phyloP scores from a whole-genome alignment of 53 echinoderm and acorn worm species.

The Glandiceps talaboti region DNA sequence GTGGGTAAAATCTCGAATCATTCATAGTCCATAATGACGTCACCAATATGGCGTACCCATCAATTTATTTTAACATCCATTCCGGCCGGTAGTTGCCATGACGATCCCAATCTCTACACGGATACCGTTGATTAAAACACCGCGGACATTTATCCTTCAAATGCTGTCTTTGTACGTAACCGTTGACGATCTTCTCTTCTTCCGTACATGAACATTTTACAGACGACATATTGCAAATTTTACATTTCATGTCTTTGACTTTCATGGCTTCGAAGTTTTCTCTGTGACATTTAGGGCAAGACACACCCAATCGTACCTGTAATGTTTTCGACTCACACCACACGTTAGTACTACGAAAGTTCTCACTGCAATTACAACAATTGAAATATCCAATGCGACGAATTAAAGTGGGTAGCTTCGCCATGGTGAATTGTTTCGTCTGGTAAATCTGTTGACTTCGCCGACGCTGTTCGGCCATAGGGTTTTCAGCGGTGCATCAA shows the following conservation, averaged over 20 bases:
- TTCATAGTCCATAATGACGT: too few species aligned
- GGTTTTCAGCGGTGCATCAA: too few species aligned
- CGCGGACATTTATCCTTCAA: neutral
- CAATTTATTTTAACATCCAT: neutral
- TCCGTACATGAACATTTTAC: neutral
- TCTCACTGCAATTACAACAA: neutral
- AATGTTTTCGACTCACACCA: neutral
- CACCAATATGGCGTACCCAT: too few species aligned
- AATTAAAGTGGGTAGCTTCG: neutral
- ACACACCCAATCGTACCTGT: neutral
- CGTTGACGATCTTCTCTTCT: neutral
- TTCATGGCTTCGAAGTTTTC: neutral
- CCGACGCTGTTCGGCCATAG: neutral
- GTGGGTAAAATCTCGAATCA: too few species aligned
- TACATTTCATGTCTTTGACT: neutral
- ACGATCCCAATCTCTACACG: neutral
- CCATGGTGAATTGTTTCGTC: neutral
- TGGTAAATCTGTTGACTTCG: neutral
- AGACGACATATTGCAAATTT: neutral
- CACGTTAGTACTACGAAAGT: neutral
- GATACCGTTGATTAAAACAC: neutral
- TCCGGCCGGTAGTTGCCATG: neutral
- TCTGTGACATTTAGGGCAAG: neutral
- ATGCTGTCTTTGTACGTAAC: neutral
- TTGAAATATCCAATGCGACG: neutral